Percentiles rank a stretch among this genome's conserved stretches.
phyloP scores from a whole-genome alignment of 2,113 vertebrate species.

The Lasiurus cinereus region DNA sequence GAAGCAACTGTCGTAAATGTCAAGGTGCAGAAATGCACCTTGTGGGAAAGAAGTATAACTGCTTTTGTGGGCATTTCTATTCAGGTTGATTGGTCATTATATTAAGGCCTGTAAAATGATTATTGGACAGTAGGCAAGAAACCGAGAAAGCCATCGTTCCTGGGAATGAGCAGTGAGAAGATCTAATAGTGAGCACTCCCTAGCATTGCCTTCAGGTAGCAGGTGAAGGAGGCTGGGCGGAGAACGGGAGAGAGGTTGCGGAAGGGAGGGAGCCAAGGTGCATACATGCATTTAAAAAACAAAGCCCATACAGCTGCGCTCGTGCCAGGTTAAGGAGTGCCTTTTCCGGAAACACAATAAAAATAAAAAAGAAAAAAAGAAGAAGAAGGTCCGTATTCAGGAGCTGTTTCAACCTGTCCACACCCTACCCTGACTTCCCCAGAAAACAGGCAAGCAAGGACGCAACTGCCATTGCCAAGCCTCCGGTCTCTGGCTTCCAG shows the following conservation, averaged over 20 bases:
- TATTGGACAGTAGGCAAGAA: conserved; percentile 60
- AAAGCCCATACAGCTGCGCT: background rate
- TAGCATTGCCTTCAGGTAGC: background rate
- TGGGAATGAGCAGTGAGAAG: background rate
- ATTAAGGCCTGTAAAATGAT: conserved; percentile 61
- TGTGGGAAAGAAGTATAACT: background rate
- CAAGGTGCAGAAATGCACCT: background rate
- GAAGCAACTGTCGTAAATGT: conserved; percentile 36
- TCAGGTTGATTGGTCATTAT: background rate
- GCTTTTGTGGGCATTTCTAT: background rate
- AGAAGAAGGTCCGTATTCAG: background rate
- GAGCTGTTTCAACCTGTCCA: conserved; percentile 72
- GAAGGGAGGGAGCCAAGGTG: background rate
- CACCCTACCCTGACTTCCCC: conserved; percentile 54
- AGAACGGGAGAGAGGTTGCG: background rate
- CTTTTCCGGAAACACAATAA: conserved; percentile 44
- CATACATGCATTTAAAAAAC: background rate
- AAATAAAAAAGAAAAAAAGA: conserved; percentile 18
- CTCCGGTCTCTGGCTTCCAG: conserved; percentile 6
- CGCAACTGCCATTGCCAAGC: background rate
- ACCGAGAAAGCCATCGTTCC: conserved; percentile 42
- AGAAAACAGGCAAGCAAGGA: background rate
- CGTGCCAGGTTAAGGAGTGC: conserved; percentile 46
- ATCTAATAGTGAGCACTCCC: background rate
- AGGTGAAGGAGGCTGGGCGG: background rate